Base-by-base conservation (phyloP, 2,888 invertebrate genomes). In the Ectemnius continuus region DNA sequence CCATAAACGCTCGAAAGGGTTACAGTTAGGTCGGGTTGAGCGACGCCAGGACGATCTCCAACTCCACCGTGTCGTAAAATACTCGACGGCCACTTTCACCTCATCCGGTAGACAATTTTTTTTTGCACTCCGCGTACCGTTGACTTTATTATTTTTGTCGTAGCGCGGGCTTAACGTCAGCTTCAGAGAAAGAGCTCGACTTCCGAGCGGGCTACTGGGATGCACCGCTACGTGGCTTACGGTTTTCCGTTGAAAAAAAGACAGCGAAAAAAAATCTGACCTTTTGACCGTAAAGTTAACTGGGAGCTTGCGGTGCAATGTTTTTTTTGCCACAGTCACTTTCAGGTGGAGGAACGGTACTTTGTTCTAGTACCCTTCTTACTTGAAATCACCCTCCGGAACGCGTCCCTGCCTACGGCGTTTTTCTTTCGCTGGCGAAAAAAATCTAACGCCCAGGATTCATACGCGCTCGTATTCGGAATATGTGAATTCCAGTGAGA, bases 281-380 rank as follows among this genome's bases (percentile, higher is more conserved):
- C 85, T 83, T 80, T 82, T 85, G 81, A 86, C 86, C 67, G 86
- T 76, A 70, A 81, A 79, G 80, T 81, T 82, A 85, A 82, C 83
- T 76, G 83, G 68, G 69, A 60, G 66, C 67, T 65, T 76, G 65
- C 65, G 75, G 74, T 71, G 75, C 67, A 67, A 68, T 79, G n/a
- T n/a, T n/a, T 69, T 64, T 70, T 76, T 71, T 45, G 4, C 8
- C 0, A 4, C 4, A 2, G 6, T 46, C 28, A 47, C 48, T 26
- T 23, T 48, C 23, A 4, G 28, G 11, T 0, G 2, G 13, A 13
- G 8, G 18, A 70, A 67, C 76, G 72, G 67, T 76, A 72, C 57
- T 18, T n/a, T 11, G 4, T n/a, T 58, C 1, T 28, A 48, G 6
- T 52, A 14, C 45, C 62, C 16, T 45, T 16, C 59, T 26, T 11